Evolutionary conservation across 2,113 vertebrate species (phyloP).

Genomic region (Holacanthus passer): DNA sequence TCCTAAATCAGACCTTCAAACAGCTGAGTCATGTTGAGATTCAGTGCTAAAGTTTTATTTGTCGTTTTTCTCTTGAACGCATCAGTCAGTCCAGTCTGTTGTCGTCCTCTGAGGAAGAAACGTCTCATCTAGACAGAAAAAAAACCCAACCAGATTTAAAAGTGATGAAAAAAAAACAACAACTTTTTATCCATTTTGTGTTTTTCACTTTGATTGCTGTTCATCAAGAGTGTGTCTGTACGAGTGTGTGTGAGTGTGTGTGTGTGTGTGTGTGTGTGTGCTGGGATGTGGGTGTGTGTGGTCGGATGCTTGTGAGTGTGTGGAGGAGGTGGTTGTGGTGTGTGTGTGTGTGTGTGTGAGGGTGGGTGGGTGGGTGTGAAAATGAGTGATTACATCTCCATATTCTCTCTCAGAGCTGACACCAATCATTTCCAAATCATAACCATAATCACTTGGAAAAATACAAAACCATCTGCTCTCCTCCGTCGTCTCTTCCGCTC

Average conservation of each 20-base stretch:
- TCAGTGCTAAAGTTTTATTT: too few relatives aligned
- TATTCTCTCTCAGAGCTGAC: conserved; percentile 56
- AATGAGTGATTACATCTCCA: conserved; percentile 66
- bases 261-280: conserved; percentile 10
- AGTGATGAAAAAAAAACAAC: not conserved
- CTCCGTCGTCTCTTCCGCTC: conserved; percentile 1
- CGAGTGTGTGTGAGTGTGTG: not conserved
- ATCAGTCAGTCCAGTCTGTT: too few relatives aligned
- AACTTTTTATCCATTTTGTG: conserved; percentile 17
- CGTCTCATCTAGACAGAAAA: conserved; percentile 10
- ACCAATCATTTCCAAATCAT: conserved; percentile 57
- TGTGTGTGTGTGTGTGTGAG: conserved; percentile 10
- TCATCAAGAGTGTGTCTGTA: conserved; percentile 21
- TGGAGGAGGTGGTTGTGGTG: conserved; percentile 42
- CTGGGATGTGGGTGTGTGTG: conserved; percentile 14
- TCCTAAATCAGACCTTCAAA: too few relatives aligned
- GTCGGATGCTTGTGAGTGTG: conserved; percentile 10
- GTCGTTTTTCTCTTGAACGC: not conserved
- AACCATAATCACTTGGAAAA: conserved; percentile 35
- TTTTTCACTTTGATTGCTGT: conserved; percentile 33
- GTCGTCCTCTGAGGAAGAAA: not conserved
- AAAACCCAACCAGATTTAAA: conserved; percentile 1
- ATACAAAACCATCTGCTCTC: conserved; percentile 58
- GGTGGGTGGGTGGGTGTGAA: conserved; percentile 49
- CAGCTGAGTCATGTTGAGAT: too few relatives aligned